Evolutionary conservation across 2,888 invertebrate genomes (phyloP).

Genomic region (Meandrusa payeni): DNA sequence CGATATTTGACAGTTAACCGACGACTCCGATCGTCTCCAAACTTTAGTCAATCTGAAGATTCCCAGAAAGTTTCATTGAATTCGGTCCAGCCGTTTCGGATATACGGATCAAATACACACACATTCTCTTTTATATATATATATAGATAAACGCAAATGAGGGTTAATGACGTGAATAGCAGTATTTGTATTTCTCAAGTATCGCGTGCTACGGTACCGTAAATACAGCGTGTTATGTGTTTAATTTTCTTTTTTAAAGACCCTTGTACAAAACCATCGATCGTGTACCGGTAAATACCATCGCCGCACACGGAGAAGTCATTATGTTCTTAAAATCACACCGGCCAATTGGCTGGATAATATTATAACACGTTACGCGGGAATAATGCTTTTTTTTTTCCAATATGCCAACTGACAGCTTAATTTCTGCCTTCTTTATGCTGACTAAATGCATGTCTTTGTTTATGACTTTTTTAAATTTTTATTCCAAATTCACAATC

Average conservation of each 20-base stretch:
- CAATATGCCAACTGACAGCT: conserved; percentile 42
- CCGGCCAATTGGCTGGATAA: conserved; percentile 48
- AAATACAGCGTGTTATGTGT: conserved; percentile 34
- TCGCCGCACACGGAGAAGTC: conserved; percentile 39
- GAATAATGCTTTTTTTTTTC: conserved; percentile 38
- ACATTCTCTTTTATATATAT: no score
- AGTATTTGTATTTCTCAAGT: conserved; percentile 33
- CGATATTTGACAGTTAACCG: no score
- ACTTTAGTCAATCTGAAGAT: no score
- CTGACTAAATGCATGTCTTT: conserved; percentile 31
- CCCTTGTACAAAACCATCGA: conserved; percentile 37
- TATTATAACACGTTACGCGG: conserved; percentile 51
- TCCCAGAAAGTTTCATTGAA: no score
- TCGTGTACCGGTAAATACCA: conserved; percentile 30
- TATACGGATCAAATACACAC: no score
- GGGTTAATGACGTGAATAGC: no score
- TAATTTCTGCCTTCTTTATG: conserved; percentile 34
- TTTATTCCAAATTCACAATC: no score
- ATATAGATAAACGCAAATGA: no score
- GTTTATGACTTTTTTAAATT: no score
- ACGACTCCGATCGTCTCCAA: no score
- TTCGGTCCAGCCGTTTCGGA: no score
- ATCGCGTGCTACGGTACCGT: conserved; percentile 37
- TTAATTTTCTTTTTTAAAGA: conserved; percentile 36
- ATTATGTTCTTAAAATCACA: conserved; percentile 34